Percentiles rank a stretch among this genome's conserved stretches.
Evolutionary conservation across 2,113 vertebrate species (phyloP).

Genomic region (Cepphus grylle): DNA sequence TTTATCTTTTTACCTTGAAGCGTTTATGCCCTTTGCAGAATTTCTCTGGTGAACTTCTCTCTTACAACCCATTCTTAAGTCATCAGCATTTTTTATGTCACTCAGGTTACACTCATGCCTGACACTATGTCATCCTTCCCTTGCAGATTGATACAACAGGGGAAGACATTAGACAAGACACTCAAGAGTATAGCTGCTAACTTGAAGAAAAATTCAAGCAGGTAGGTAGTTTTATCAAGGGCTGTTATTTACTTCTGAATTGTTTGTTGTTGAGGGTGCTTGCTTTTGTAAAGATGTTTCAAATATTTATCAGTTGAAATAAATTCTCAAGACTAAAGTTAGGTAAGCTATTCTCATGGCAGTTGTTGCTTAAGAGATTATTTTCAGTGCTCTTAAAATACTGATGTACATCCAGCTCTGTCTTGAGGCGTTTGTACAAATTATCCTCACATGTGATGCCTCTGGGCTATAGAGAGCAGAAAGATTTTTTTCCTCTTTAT

Average conservation of each 20-base stretch:
- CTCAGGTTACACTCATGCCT: background rate
- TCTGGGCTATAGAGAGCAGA: background rate
- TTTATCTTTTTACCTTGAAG: background rate
- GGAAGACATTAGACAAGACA: background rate
- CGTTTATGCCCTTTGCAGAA: background rate
- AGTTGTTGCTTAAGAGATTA: background rate
- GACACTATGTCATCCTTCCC: background rate
- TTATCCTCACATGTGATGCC: accelerated
- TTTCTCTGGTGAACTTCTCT: background rate
- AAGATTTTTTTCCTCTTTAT: background rate
- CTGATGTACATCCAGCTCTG: background rate
- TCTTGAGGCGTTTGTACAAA: background rate
- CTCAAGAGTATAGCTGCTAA: background rate
- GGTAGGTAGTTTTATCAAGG: background rate
- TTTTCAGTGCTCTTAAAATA: background rate
- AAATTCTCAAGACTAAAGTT: background rate
- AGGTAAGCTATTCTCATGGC: background rate
- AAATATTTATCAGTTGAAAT: background rate
- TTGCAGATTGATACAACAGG: background rate
- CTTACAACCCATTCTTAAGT: background rate
- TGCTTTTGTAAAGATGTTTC: background rate
- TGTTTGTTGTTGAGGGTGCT: background rate
- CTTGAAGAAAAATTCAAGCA: background rate
- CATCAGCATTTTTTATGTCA: background rate
- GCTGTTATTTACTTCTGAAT: background rate